Percentiles rank a stretch among this genome's conserved stretches.
These are phyloP conservation scores for Corynorhinus townsendii DNA, from an alignment of 2,113 vertebrate species.

Conservation along the genomic window DNA sequence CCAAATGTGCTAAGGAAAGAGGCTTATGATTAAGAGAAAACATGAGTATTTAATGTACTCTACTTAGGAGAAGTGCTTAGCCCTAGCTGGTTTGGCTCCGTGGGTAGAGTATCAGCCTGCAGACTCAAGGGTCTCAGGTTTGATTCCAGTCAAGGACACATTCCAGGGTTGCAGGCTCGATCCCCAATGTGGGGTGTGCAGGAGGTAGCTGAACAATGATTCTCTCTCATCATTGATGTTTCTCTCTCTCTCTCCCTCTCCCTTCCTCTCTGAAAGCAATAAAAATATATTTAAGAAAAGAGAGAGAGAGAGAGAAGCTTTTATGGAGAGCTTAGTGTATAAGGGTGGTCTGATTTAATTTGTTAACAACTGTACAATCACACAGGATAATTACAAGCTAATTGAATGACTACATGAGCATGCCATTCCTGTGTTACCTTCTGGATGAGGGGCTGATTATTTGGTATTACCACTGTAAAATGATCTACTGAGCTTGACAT, in stretches of 20 bases:
- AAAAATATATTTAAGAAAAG: too few relatives aligned
- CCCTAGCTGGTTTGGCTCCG: too few relatives aligned
- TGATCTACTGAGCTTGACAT: background rate
- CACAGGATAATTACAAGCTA: background rate
- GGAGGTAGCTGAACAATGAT: too few relatives aligned
- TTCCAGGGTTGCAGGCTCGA: too few relatives aligned
- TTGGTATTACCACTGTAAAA: background rate
- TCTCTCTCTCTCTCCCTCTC: too few relatives aligned
- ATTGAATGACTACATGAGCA: background rate
- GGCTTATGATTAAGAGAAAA: background rate
- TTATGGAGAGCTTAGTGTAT: background rate
- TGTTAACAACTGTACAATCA: background rate
- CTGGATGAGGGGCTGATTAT: background rate
- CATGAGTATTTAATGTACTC: background rate
- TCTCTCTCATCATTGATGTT: too few relatives aligned
- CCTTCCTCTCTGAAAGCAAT: too few relatives aligned
- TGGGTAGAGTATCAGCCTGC: too few relatives aligned
- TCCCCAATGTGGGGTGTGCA: too few relatives aligned
- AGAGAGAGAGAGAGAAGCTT: background rate
- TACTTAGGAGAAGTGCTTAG: background rate
- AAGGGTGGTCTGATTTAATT: accelerated
- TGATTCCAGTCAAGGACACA: too few relatives aligned
- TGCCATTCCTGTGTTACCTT: background rate
- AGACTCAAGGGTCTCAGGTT: too few relatives aligned
- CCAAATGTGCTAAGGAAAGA: background rate